Percentiles rank a stretch among this genome's conserved stretches.
These are phyloP conservation scores for Grantiella picta DNA, from an alignment of 2,113 vertebrate species.

Conservation along the genomic window DNA sequence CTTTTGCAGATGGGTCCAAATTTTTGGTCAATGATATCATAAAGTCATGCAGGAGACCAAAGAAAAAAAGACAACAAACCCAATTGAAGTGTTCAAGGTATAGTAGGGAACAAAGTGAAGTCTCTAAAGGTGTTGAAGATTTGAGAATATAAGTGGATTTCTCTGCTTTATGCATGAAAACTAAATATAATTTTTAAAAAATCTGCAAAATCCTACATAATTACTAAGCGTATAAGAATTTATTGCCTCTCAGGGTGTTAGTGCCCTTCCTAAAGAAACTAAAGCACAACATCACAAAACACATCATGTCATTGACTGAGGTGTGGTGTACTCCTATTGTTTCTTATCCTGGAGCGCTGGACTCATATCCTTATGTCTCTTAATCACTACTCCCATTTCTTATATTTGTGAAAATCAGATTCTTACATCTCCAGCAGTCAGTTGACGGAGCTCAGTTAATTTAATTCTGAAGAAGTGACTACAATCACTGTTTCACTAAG, in stretches of 20 bases:
- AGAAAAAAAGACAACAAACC: not conserved
- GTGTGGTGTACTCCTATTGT: not conserved
- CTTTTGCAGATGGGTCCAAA: not conserved
- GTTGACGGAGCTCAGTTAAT: not conserved
- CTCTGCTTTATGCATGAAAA: not conserved
- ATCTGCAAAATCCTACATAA: not conserved
- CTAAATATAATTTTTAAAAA: not conserved
- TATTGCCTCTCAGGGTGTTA: not conserved
- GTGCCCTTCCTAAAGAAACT: not conserved
- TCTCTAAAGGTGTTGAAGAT: not conserved
- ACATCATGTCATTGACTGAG: not conserved
- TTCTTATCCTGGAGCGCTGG: not conserved
- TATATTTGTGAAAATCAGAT: not conserved
- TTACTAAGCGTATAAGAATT: not conserved
- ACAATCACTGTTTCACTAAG: not conserved
- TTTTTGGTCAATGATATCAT: not conserved
- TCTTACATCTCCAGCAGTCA: not conserved
- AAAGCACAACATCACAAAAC: not conserved
- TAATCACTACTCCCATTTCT: not conserved
- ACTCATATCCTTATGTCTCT: not conserved
- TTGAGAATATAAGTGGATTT: not conserved
- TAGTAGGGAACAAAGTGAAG: not conserved
- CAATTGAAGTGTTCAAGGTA: not conserved
- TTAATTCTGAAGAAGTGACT: not conserved
- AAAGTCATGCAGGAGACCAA: not conserved